Conservation (phyloP, 1,140 invertebrate species). For the Drosophila biarmipes region DNA sequence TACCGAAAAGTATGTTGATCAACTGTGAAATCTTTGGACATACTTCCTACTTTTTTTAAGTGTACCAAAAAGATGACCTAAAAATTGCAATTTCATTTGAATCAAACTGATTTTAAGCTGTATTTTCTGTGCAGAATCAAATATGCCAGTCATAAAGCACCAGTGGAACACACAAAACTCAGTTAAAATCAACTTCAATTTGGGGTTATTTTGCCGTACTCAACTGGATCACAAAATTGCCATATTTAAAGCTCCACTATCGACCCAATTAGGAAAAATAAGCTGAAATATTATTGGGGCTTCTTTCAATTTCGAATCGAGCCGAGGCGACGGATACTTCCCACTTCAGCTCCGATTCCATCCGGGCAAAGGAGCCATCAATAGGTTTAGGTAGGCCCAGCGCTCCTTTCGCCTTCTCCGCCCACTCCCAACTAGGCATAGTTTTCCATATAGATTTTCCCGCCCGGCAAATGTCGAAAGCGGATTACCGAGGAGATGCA, state of each 20-base stretch:
- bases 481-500: constrained; percentile 73
- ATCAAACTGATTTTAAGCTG: too few relatives aligned
- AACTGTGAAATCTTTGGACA: too few relatives aligned
- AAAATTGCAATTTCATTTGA: too few relatives aligned
- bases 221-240: background rate
- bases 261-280: constrained; percentile 25
- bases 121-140: background rate
- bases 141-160: background rate
- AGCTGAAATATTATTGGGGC: constrained; percentile 24
- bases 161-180: background rate
- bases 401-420: too few relatives aligned
- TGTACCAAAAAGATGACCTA: too few relatives aligned
- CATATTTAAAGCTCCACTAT: constrained; percentile 6
- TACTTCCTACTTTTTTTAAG: too few relatives aligned
- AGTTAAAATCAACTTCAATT: background rate
- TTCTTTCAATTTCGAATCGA: constrained; percentile 1
- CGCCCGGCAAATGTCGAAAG: constrained; percentile 39
- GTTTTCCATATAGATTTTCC: constrained; percentile 25
- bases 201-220: background rate
- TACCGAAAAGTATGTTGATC: too few relatives aligned
- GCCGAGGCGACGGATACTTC: background rate
- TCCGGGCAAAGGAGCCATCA: constrained; percentile 18
- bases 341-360: constrained; percentile 8
- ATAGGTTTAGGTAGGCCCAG: constrained; percentile 30
- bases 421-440: constrained; percentile 27